Base-by-base conservation (phyloP, 2,113 vertebrate species). In the Notothenia coriiceps region DNA sequence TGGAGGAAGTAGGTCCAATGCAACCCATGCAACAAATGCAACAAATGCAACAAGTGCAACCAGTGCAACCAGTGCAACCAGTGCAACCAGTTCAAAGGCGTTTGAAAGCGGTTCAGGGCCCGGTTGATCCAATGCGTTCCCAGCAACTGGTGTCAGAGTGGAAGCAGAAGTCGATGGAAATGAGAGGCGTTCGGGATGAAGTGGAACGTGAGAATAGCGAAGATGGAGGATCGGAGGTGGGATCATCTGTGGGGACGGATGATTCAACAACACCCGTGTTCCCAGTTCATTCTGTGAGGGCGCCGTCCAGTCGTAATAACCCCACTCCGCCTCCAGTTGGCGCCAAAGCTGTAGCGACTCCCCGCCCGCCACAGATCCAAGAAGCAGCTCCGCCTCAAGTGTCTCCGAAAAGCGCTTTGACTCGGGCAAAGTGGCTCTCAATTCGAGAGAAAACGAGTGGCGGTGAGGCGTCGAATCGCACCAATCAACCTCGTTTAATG, bases 381-480 rank as follows among this genome's bases (percentile, higher is more conserved):
- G 97, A 97, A 73, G 96, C 89, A 1, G 96, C 88, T 49, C 90
- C 94, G 1, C 96, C 95, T 0, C 92, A 93, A 0, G 84, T 94
- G 1, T 95, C 96, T 0, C 96, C 97, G 0, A 93, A 97, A 73
- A 91, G 95, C 0, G 96, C 79, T 83, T 93, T 96, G 0, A 97
- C 97, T 9, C 73, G 98, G 4, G 97, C 98, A 60, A 99, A 98
- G 82, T 99, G 98, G 98, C 94, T 97, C 25, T 94, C 96, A 81
- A 96, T 98, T 81, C 95, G 97, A 0, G 98, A 99, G 91, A 98
- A 97, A 84, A 88, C 89, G 0, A 91, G 92, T 0, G 86, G 70
- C 10, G 86, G 70, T 10, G 89, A 91, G 15, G 79, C 55, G 0
- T 77, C 77, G 0, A 44, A 82, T 1, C 86, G 94, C 14, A 93